Evolutionary conservation across 2,113 vertebrate species (phyloP), one percentile per base, ranked within the genome.

Genomic region (Trematocara macrostoma): DNA sequence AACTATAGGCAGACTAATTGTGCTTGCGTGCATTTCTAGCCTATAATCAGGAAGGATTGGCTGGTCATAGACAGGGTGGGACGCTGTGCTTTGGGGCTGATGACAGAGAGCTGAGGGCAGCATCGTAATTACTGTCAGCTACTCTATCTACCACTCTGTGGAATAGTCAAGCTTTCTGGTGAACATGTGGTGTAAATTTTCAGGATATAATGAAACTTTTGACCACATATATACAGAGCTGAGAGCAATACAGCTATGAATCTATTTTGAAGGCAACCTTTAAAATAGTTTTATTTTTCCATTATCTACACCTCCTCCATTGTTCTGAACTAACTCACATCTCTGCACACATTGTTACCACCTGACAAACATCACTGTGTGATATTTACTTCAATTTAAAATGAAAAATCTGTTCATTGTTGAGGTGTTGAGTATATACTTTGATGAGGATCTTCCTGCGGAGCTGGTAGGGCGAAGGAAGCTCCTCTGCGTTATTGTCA

Each of bases 361-460:
- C 40, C 67, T 47, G 23, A 47, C 69, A 74, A 47, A 47, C 23
- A 49, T 74, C 6, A 74, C 1, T 15, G n/a, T 74, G 69, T 74
- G 12, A 47, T 49, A 5, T 49, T 47, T 18, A 47, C 67, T 74
- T 49, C 0, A 49, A 18, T 49, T 74, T 18, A 74, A 74, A 74
- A 11, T 29, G 2, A 0, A 29, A 31, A 0, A 31, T 74, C 23
- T 49, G 9, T 74, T 74, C 23, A 49, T 15, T 49, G 42, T 18
- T 74, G 40, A 74, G 14, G 40, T 74, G 23, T 74, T 49, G 16
- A 18, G 45, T 51, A 26, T 51, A 51, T 51, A 97, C 97, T 97
- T 98, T 98, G 84, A 98, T 98, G 79, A 98, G 96, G 90, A 98
- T 97, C 94, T 97, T 98, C 86, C 96, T 97, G 92, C 96, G 96